Evolutionary conservation across 2,113 vertebrate genomes (phyloP).

Genomic region (Porphyrio hochstetteri): DNA sequence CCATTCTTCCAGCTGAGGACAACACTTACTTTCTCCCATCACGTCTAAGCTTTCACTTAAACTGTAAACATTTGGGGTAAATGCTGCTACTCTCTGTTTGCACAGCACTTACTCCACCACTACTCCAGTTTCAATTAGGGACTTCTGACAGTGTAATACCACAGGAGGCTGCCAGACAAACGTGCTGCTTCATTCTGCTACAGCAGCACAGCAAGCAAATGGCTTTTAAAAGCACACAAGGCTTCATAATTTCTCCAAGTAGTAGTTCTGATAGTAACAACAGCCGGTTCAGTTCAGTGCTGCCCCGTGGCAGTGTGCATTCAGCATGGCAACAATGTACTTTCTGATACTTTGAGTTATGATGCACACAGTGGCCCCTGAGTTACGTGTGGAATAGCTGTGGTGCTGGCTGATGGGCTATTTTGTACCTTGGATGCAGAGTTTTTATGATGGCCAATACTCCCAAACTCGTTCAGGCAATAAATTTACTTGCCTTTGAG

Average conservation of each 20-base stretch:
- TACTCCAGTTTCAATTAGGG: neutral
- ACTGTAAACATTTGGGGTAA: neutral
- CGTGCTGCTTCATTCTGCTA: neutral
- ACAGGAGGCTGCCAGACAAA: neutral
- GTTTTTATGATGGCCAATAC: constrained; percentile 81
- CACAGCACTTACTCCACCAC: neutral
- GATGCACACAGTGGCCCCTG: neutral
- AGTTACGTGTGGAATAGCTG: constrained; percentile 42
- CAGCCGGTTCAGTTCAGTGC: constrained; percentile 6
- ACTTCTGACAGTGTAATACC: neutral
- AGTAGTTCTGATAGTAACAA: constrained; percentile 37
- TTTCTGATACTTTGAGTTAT: constrained; percentile 52
- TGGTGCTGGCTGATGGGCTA: constrained; percentile 63
- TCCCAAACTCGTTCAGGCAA: constrained; percentile 80
- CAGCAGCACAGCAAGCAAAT: neutral
- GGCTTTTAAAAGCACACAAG: constrained; percentile 34
- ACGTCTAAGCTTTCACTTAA: neutral
- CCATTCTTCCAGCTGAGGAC: neutral
- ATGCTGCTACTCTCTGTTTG: neutral
- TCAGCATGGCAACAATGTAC: neutral
- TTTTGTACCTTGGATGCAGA: constrained; percentile 71
- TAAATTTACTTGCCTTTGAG: constrained; percentile 86
- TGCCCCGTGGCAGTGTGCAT: neutral
- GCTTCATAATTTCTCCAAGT: constrained; percentile 37
- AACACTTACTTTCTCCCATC: neutral